Base-by-base conservation (phyloP, 37 sponge, comb jelly and placozoan genomes). In the Cliona cf. orientalis region DNA sequence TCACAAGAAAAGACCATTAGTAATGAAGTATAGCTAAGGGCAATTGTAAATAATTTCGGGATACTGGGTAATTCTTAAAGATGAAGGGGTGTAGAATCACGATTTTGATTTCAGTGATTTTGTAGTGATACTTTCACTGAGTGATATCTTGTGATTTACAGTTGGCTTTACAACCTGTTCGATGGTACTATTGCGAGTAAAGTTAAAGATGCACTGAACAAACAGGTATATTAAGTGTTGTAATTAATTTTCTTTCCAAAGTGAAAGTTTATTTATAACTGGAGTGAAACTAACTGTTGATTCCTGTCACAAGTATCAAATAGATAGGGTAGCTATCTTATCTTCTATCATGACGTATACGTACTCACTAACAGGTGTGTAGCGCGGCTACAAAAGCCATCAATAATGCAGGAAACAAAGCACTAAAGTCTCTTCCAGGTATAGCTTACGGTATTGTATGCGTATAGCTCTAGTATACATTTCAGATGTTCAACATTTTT, bases 141-240 rank as follows among this genome's bases (percentile, higher is more conserved):
- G 4, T 32, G 9, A 67, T 31, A 4, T 67, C 46, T 21, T 78
- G 5, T 58, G 12, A 45, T 17, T 69, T 60, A 2, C 40, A 90
- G 95, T 45, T 94, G 95, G 95, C 58, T 94, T 35, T 94, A 94
- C 78, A 94, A 94, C 61, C 58, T 94, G 43, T 94, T 94, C 45
- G 62, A 82, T 56, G 67, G 78, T 21, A 9, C 61, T 12, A 90
- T 94, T 70, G 91, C 76, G 21, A 53, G 60, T 41, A 56, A 76
- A 25, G 42, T 94, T 17, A 94, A 90, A 71, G 66, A 74, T 32
- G 68, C 58, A 41, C 68, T 94, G 2, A 56, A 88, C 3, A 63
- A 63, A 3, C 84, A 92, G 80, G 83, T 92, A 66, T 58, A 2
- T 69, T 25, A 5, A 61, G 12, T 6, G 28, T 61, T n/a, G n/a